These are phyloP conservation scores for Anolis sagrei DNA, from an alignment of 2,113 vertebrate species.

Conservation along the genomic window DNA sequence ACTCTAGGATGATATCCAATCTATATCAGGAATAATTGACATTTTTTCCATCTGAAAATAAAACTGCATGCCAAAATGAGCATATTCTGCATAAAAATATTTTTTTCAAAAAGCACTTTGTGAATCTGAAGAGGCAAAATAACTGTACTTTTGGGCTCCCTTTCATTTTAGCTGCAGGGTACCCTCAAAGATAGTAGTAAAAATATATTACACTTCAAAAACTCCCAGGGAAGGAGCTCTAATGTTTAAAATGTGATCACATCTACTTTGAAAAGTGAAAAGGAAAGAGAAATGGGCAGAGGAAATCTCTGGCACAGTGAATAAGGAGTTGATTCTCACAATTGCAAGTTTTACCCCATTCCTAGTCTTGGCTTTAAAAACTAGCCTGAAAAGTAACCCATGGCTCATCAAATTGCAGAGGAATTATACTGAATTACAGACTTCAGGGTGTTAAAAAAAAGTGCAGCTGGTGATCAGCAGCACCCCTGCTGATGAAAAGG, in stretches of 20 bases:
- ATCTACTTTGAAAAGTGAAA: constrained; percentile 46
- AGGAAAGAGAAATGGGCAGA: constrained; percentile 53
- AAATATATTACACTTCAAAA: constrained; percentile 63
- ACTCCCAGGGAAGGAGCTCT: constrained; percentile 56
- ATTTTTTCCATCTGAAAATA: constrained; percentile 16
- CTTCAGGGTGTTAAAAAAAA: constrained; percentile 76
- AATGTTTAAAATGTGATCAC: constrained; percentile 52
- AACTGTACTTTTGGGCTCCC: constrained; percentile 48
- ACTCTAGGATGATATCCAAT: not conserved
- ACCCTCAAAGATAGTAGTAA: constrained; percentile 71
- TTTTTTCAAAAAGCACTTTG: constrained; percentile 21
- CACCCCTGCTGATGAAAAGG: constrained; percentile 75
- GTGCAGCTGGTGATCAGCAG: constrained; percentile 72
- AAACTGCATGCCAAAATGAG: constrained; percentile 11
- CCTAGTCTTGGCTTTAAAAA: constrained; percentile 67
- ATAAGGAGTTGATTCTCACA: constrained; percentile 65
- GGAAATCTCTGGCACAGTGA: constrained; percentile 51
- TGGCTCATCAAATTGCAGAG: constrained; percentile 77
- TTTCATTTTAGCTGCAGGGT: constrained; percentile 60
- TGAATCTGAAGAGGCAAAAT: constrained; percentile 48
- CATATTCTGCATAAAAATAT: constrained; percentile 20
- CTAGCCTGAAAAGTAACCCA: constrained; percentile 63
- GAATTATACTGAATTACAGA: constrained; percentile 84
- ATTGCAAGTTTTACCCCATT: constrained; percentile 43
- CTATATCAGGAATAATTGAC: constrained; percentile 22